Base-by-base conservation (phyloP, 2,113 vertebrate species). In the Delphinus delphis region DNA sequence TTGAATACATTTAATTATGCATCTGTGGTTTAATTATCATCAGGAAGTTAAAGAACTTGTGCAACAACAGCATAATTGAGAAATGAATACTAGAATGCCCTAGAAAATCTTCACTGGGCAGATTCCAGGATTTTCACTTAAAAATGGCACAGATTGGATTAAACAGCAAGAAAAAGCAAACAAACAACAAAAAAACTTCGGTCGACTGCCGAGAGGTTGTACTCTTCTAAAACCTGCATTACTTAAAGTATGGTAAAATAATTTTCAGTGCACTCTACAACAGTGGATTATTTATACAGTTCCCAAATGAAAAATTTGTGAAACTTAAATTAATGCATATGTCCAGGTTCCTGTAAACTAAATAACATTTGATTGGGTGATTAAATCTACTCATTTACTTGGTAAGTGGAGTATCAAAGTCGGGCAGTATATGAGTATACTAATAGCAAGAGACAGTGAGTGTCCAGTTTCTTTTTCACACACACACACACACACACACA, bases 1-100 rank as follows among this genome's bases (percentile, higher is more conserved):
- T 94, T 93, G 68, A 93, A 81, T 90, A 90, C 47, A 73, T 95
- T 95, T 88, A 93, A 55, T 92, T 97, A 86, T 91, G 63, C 21
- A 74, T 82, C 60, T 90, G 65, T 55, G 53, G 50, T 82, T 96
- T 97, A 90, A 87, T 96, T 97, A 86, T 55, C 74, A 88, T 67
- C 71, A 88, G 41, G 62, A 97, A 96, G 55, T 94, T 96, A 96
- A 83, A 95, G 25, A 93, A 65, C 11, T 44, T 83, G 18, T 79
- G 33, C 25, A 94, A 60, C 41, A 74, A 28, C 7, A 86, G 6
- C 33, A n/a, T 94, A 86, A 81, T 93, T 60, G 31, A 93, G 62
- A 93, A 97, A 84, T 71, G 23, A 95, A 38, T 80, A 50, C 41
- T 90, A 77, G 44, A 83, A 58, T 50, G 67, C n/a, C 12, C 13